Evolutionary conservation across 2,113 vertebrate species (phyloP).

Genomic region (Chaetorhynchus papuensis): DNA sequence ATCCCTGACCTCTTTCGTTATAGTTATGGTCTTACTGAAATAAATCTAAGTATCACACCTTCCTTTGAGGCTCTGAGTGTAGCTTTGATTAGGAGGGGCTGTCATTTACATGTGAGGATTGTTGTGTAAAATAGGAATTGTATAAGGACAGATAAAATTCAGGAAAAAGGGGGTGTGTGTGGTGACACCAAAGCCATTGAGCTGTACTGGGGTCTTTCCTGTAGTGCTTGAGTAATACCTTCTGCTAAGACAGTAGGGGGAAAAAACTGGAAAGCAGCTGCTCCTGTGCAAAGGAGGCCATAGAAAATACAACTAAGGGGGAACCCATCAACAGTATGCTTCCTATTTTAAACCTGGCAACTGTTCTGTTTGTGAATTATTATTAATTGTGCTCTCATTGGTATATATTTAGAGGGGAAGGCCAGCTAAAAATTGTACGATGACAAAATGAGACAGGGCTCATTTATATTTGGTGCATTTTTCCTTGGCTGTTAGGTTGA

Average conservation of each 20-base stretch:
- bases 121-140: neutral
- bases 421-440: neutral
- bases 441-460: neutral
- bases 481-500: neutral
- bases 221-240: neutral
- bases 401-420: neutral
- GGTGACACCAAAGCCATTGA: neutral
- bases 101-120: neutral
- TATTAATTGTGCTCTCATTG: neutral
- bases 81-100: neutral
- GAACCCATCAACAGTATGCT: neutral
- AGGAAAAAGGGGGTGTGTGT: neutral
- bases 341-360: constrained; percentile 4
- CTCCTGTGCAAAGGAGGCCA: neutral
- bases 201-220: neutral
- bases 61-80: neutral
- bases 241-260: neutral
- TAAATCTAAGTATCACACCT: neutral
- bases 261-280: neutral
- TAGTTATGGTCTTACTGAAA: neutral
- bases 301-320: neutral
- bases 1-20: neutral
- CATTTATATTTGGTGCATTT: neutral
- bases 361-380: neutral
- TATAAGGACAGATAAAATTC: neutral